Conservation (phyloP, 2,888 invertebrate genomes). For the Deilephila elpenor region DNA sequence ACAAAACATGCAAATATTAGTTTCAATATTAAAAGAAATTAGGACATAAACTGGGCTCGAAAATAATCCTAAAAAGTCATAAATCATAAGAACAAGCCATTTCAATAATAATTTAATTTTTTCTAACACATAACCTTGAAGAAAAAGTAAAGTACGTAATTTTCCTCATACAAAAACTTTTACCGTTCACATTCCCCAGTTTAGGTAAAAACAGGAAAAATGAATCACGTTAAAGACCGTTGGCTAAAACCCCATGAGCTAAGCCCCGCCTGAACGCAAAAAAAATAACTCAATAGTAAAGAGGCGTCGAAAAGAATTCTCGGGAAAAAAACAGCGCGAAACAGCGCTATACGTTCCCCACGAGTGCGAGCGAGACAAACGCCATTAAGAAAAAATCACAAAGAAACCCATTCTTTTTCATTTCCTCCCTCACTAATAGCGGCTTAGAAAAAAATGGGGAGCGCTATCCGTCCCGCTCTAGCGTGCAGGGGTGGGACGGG, state of each 20-base stretch:
- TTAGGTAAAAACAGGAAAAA: conserved; percentile 73
- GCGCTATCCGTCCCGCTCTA: conserved; percentile 76
- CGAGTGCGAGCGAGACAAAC: conserved; percentile 72
- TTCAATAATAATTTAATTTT: background rate
- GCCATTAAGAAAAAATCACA: conserved; percentile 80
- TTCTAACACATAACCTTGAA: background rate
- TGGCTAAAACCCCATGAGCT: conserved; percentile 78
- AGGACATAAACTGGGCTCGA: background rate
- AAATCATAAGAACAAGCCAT: background rate
- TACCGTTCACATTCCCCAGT: conserved; percentile 50
- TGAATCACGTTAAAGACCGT: conserved; percentile 65
- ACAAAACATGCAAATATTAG: conserved; percentile 44
- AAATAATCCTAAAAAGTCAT: background rate
- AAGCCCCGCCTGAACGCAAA: conserved; percentile 80
- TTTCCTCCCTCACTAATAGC: conserved; percentile 82
- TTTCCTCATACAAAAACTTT: conserved; percentile 18
- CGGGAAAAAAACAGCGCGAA: conserved; percentile 67
- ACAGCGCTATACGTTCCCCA: conserved; percentile 51
- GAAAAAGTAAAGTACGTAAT: background rate
- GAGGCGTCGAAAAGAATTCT: conserved; percentile 80
- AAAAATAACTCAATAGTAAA: conserved; percentile 77
- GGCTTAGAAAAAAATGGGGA: conserved; percentile 81
- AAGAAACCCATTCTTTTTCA: conserved; percentile 83
- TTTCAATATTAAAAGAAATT: background rate
- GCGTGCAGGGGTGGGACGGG: conserved; percentile 69